These are phyloP conservation scores for Engystomops pustulosus DNA, from an alignment of 2,113 vertebrate species.

Conservation along the genomic window DNA sequence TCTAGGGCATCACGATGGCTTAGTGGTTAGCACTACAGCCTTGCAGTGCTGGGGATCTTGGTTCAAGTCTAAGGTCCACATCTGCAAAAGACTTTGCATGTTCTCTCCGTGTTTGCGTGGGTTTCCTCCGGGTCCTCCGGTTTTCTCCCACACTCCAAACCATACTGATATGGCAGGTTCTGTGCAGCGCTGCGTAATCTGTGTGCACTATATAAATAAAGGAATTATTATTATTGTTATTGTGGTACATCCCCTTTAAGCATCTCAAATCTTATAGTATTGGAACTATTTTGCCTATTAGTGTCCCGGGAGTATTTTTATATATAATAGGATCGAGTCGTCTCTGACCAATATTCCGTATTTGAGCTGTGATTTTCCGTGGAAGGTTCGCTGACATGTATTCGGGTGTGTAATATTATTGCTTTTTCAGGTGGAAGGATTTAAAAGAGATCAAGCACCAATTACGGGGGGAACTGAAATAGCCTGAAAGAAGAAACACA, in stretches of 20 bases:
- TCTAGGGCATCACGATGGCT: too few species aligned
- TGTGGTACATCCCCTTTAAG: not conserved
- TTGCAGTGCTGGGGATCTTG: too few species aligned
- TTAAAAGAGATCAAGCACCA: conserved; percentile 36
- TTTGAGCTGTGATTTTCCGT: conserved; percentile 21
- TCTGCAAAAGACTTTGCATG: too few species aligned
- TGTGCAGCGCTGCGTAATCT: too few species aligned
- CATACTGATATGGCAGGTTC: too few species aligned
- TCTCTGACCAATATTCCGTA: not conserved
- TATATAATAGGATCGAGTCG: not conserved
- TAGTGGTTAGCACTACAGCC: too few species aligned
- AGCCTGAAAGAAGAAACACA: conserved; percentile 28
- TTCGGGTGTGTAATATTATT: conserved; percentile 16
- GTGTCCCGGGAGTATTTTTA: not conserved
- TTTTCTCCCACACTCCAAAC: too few species aligned
- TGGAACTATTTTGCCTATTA: not conserved
- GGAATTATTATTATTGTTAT: too few species aligned
- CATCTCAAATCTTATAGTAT: not conserved
- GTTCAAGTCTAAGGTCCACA: too few species aligned
- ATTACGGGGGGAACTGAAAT: conserved; percentile 33
- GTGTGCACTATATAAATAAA: too few species aligned
- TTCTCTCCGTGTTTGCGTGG: too few species aligned
- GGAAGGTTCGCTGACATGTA: conserved; percentile 28
- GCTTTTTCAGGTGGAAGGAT: conserved; percentile 47
- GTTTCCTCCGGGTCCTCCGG: too few species aligned